These are phyloP conservation scores for Dromococcyx pavoninus DNA, from an alignment of 2,797 vertebrate genomes.

Conservation along the genomic window DNA sequence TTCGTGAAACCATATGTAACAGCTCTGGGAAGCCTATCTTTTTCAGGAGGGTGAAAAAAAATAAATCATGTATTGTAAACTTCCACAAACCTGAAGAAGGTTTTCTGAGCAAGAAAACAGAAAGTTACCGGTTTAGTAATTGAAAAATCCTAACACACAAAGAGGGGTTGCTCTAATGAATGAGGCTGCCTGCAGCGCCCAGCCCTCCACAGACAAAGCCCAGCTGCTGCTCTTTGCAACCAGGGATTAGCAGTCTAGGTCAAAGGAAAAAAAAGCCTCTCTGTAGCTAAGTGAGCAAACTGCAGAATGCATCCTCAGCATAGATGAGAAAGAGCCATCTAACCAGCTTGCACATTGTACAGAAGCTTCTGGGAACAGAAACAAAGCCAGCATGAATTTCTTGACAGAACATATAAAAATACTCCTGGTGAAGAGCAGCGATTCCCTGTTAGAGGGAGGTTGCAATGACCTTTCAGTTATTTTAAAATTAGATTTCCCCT, in stretches of 20 bases:
- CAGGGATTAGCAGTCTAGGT: constrained; percentile 61
- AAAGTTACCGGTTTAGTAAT: constrained; percentile 4
- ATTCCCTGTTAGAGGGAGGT: neutral
- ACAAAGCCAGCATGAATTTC: neutral
- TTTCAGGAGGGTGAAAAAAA: neutral
- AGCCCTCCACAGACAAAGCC: constrained; percentile 51
- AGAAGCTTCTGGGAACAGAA: constrained; percentile 49
- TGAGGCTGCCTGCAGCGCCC: neutral
- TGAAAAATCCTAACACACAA: constrained; percentile 13
- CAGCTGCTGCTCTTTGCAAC: constrained; percentile 59
- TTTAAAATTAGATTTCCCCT: neutral
- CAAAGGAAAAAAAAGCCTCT: constrained; percentile 59
- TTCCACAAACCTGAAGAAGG: neutral
- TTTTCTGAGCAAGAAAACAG: neutral
- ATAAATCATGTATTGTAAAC: neutral
- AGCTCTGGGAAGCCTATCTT: too few relatives aligned
- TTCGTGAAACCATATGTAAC: neutral
- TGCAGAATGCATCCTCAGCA: constrained; percentile 65
- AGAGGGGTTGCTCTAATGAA: neutral
- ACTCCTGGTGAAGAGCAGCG: neutral
- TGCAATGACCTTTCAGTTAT: neutral
- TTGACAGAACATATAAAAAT: neutral
- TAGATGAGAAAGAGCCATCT: constrained; percentile 28
- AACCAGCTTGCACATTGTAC: constrained; percentile 37
- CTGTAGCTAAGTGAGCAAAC: constrained; percentile 57